Percentiles rank a stretch among this genome's conserved stretches.
Conservation (phyloP, 1,140 invertebrate genomes). For the Gryon sp. region DNA sequence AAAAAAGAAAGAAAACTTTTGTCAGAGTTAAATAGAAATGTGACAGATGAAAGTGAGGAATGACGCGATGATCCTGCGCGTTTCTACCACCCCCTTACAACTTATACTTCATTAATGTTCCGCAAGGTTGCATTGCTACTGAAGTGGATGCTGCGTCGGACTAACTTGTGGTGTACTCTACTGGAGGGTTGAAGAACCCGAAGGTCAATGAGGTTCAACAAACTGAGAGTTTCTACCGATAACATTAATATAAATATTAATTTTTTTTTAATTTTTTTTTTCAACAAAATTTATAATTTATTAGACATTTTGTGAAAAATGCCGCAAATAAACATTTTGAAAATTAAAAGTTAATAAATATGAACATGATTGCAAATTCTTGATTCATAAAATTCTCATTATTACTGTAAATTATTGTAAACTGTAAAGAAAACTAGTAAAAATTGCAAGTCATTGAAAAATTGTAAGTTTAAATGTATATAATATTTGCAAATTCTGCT, state of each 20-base stretch:
- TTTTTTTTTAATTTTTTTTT: neutral
- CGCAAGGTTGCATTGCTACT: constrained; percentile 60
- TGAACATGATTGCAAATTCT: no score
- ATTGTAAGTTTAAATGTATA: no score
- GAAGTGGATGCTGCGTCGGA: constrained; percentile 69
- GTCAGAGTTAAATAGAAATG: no score
- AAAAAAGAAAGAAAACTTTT: constrained; percentile 33
- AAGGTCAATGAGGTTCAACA: constrained; percentile 18
- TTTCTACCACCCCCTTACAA: constrained; percentile 58
- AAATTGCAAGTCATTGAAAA: no score
- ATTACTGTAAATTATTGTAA: no score
- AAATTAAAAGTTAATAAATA: no score
- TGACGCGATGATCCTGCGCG: constrained; percentile 62
- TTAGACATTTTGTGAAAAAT: no score
- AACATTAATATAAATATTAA: neutral
- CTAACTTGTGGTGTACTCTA: constrained; percentile 73
- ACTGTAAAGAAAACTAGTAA: no score
- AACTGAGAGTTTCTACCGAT: constrained; percentile 57
- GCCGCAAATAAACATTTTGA: no score
- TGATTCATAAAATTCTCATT: no score
- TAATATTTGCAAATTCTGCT: no score
- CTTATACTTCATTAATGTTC: constrained; percentile 39
- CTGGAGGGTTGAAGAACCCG: constrained; percentile 27
- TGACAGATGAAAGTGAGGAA: constrained; percentile 25
- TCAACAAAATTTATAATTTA: neutral